Evolutionary conservation across 2,113 vertebrate species (phyloP), one percentile per base, ranked within the genome.

Genomic region (Pandion haliaetus): DNA sequence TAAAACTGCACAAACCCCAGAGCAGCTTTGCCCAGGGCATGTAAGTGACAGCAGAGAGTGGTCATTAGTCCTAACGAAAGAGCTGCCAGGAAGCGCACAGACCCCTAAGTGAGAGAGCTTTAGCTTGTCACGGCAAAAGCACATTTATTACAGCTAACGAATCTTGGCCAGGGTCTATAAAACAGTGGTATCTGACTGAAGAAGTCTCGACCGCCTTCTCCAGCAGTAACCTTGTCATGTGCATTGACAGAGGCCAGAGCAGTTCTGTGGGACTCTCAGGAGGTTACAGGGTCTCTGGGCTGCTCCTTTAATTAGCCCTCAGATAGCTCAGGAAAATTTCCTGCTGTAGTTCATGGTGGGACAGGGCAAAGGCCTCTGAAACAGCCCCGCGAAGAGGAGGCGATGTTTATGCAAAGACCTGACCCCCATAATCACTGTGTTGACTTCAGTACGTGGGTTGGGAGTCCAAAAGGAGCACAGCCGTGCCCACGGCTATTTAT

Each of bases 171-270:
- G 52, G 49, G 10, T 55, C 74, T 94, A 14, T 72, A 34, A 32
- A 92, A 13, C 29, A 17, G 44, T 9, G 25, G 38, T 76, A 93
- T 92, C 74, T 40, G 88, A 12, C 34, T 71, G 90, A 69, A 93
- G 95, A 95, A 93, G 86, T 78, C 66, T 47, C 20, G 6, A 32
- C 42, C 2, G 20, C 44, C 77, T 90, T 82, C 85, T 74, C 25
- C 63, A 67, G 76, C 54, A 26, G 40, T 47, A 58, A 63, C 86
- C 93, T 95, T 96, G 96, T 96, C 96, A 96, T 5, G 58, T 36
- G 58, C 10, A 0, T 26, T 97, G 97, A 98, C 66, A 91, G 95
- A 98, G 96, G 86, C 97, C 97, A 97, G 97, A 98, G 79, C 93
- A 42, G 52, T 74, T 80, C 69, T 42, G 58, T 3, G 3, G 86